Conservation (phyloP, 2,888 invertebrate species). For the Acanthosepion lycidas region DNA sequence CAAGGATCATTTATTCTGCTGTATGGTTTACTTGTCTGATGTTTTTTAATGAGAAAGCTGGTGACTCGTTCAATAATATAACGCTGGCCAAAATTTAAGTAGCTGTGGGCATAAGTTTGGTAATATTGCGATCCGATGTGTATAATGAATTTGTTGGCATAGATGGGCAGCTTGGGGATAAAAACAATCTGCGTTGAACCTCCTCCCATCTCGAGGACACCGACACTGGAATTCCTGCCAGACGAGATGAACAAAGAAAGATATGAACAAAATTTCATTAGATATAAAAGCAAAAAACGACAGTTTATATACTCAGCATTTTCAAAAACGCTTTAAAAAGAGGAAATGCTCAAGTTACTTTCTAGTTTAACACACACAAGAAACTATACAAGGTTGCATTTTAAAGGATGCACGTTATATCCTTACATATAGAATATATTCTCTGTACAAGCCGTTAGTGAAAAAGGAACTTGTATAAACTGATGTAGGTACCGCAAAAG, state of each 20-base stretch:
- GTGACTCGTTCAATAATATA: constrained; percentile 63
- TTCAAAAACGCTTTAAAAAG: too few species aligned
- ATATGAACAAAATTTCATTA: not conserved
- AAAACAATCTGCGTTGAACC: constrained; percentile 77
- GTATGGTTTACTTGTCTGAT: constrained; percentile 47
- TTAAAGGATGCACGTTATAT: too few species aligned
- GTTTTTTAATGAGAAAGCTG: constrained; percentile 52
- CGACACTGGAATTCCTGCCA: constrained; percentile 67
- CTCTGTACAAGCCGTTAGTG: too few species aligned
- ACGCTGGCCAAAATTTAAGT: constrained; percentile 69
- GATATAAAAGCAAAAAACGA: too few species aligned
- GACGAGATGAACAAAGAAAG: constrained; percentile 50
- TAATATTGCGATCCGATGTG: constrained; percentile 65
- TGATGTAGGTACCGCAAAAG: too few species aligned
- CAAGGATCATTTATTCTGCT: constrained; percentile 64
- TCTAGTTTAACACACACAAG: too few species aligned
- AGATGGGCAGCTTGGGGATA: constrained; percentile 66
- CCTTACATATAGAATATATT: too few species aligned
- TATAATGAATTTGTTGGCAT: constrained; percentile 71
- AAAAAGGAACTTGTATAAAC: too few species aligned
- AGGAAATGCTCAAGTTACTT: too few species aligned
- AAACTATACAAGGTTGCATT: too few species aligned
- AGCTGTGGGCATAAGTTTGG: constrained; percentile 72
- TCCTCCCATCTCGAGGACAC: constrained; percentile 78
- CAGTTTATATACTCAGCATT: too few species aligned